A percentile compares a stretch with the other conserved stretches of the same genome.
Conservation (phyloP, 2,888 invertebrate species). For the Luperina nickerlii region DNA sequence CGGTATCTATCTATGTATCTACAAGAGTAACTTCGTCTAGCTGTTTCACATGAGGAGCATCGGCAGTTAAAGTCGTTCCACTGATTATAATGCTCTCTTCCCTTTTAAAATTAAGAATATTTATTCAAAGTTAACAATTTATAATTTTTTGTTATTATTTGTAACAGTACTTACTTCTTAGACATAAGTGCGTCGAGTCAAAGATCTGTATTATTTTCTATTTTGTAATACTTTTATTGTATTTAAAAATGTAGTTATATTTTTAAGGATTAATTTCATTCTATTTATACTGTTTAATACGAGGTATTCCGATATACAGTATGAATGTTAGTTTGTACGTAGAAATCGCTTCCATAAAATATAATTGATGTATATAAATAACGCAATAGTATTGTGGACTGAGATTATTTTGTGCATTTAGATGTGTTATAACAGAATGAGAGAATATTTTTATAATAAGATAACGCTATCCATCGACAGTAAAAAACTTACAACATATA, state of each 20-base stretch:
- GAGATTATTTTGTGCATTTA: constrained; percentile 89
- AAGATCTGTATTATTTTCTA: constrained; percentile 91
- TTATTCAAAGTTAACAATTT: constrained; percentile 87
- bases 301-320: constrained; percentile 88
- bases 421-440: constrained; percentile 73
- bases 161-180: constrained; percentile 87
- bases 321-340: constrained; percentile 83
- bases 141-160: constrained; percentile 84
- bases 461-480: constrained; percentile 57
- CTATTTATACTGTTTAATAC: constrained; percentile 88
- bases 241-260: constrained; percentile 82
- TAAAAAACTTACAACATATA: constrained; percentile 44
- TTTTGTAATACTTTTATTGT: constrained; percentile 89
- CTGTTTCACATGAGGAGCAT: constrained; percentile 59
- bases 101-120: constrained; percentile 84
- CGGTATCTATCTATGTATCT: background rate
- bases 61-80: constrained; percentile 67
- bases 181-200: constrained; percentile 88
- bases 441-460: constrained; percentile 70
- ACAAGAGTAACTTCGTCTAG: background rate
- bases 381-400: constrained; percentile 86
- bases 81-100: constrained; percentile 85
- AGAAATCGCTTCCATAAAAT: constrained; percentile 83
- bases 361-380: constrained; percentile 80
- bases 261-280: constrained; percentile 79